Percentiles rank a stretch among this genome's conserved stretches.
These are phyloP conservation scores for Gobionotothen gibberifrons DNA, from an alignment of 2,797 vertebrate species.

Conservation along the genomic window DNA sequence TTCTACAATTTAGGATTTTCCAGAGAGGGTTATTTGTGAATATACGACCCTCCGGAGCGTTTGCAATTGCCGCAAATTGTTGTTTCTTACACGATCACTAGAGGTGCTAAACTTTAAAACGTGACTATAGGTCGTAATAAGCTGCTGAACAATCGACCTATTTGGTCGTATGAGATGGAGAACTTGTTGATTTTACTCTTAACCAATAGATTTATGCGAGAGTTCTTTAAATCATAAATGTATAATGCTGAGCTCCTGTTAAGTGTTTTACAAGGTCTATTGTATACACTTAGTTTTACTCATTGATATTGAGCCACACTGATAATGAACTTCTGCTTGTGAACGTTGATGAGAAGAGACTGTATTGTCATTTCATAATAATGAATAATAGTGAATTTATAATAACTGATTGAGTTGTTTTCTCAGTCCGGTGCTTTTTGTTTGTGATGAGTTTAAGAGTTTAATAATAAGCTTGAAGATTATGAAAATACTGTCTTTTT, in stretches of 20 bases:
- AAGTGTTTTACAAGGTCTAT: not conserved
- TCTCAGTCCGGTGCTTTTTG: not conserved
- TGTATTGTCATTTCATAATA: not conserved
- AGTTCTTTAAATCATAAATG: not conserved
- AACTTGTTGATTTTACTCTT: too few species aligned
- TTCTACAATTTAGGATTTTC: too few species aligned
- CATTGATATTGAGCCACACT: not conserved
- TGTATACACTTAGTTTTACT: conserved; percentile 9
- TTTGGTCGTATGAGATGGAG: too few species aligned
- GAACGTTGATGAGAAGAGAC: not conserved
- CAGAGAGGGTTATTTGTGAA: too few species aligned
- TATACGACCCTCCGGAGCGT: too few species aligned
- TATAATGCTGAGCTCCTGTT: conserved; percentile 6
- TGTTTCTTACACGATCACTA: too few species aligned
- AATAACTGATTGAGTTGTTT: not conserved
- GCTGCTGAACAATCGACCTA: too few species aligned
- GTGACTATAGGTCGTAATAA: too few species aligned
- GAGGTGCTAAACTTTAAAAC: too few species aligned
- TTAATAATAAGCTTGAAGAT: not conserved
- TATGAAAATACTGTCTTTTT: not conserved
- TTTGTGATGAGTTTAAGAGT: not conserved
- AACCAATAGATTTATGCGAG: conserved; percentile 7
- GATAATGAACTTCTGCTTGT: conserved; percentile 6
- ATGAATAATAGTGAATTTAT: not conserved
- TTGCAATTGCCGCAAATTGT: too few species aligned